Evolutionary conservation across 2,797 vertebrate species (phyloP).

Genomic region (Orestias chungarensis): DNA sequence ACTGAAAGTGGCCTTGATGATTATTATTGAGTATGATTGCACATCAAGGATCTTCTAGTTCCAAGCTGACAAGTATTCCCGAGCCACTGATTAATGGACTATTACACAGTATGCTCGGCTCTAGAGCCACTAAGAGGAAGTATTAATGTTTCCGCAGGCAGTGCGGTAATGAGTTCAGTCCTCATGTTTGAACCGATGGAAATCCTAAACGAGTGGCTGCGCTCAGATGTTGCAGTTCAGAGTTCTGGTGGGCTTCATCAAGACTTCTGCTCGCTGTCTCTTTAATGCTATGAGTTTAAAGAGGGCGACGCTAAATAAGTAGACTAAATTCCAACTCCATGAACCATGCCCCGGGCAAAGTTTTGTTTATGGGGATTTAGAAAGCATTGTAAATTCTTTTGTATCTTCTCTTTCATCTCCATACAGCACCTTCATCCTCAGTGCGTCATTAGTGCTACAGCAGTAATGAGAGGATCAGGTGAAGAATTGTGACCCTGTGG

Average conservation of each 20-base stretch:
- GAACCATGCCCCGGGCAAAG: slow-evolving; percentile 59
- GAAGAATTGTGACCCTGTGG: slow-evolving; percentile 59
- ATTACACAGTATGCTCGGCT: slow-evolving; percentile 61
- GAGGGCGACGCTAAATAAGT: slow-evolving; percentile 57
- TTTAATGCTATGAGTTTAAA: slow-evolving; percentile 50
- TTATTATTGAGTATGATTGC: slow-evolving; percentile 63
- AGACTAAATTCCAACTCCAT: slow-evolving; percentile 65
- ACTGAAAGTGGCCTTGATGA: slow-evolving; percentile 51
- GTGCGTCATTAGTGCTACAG: slow-evolving; percentile 62
- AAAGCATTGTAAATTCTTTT: slow-evolving; percentile 72
- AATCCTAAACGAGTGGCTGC: slow-evolving; percentile 36
- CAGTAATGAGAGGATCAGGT: slow-evolving; percentile 60
- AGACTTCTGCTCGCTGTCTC: slow-evolving; percentile 44
- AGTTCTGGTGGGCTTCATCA: slow-evolving; percentile 47
- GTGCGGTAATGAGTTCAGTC: slow-evolving; percentile 55
- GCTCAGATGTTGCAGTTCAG: slow-evolving; percentile 50
- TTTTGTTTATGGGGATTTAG: slow-evolving; percentile 77
- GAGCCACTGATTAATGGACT: slow-evolving; percentile 65
- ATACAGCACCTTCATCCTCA: slow-evolving; percentile 67
- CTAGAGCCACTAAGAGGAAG: slow-evolving; percentile 53
- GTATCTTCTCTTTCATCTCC: slow-evolving; percentile 76
- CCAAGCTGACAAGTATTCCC: slow-evolving; percentile 53
- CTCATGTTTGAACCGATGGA: slow-evolving; percentile 23
- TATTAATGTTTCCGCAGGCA: slow-evolving; percentile 48
- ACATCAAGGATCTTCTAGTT: slow-evolving; percentile 67